Percentiles rank a stretch among this genome's conserved stretches.
Conservation (phyloP, 2,113 vertebrate genomes). For the Toxotes chatareus region DNA sequence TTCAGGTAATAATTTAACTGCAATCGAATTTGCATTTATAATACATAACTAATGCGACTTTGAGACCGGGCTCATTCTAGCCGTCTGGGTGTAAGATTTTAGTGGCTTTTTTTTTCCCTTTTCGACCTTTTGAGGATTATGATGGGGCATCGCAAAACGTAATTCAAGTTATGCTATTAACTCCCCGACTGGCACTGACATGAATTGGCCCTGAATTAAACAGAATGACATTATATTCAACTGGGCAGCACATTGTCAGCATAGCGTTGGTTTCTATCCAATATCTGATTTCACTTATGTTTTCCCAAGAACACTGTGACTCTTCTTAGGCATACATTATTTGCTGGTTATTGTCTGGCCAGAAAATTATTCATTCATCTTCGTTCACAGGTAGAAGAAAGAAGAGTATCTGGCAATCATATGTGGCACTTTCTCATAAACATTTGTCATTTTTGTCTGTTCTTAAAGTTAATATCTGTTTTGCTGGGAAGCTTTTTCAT, state of each 20-base stretch:
- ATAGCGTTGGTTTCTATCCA: background rate
- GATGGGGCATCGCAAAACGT: slow-evolving; percentile 29
- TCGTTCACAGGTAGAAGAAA: background rate
- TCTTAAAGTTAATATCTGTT: background rate
- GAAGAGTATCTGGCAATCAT: background rate
- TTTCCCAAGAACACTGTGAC: slow-evolving; percentile 13
- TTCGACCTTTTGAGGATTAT: slow-evolving; percentile 19
- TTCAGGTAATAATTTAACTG: slow-evolving; percentile 17
- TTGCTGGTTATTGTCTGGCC: background rate
- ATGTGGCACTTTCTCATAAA: background rate
- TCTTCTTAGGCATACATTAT: background rate
- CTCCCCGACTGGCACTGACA: slow-evolving; percentile 11
- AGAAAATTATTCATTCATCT: background rate
- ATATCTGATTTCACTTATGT: slow-evolving; percentile 7
- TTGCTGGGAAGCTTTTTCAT: background rate
- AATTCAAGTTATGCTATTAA: slow-evolving; percentile 46
- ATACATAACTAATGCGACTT: background rate
- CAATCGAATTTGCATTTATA: slow-evolving; percentile 25
- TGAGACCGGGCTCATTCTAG: background rate
- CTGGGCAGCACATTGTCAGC: slow-evolving; percentile 28
- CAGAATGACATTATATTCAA: slow-evolving; percentile 36
- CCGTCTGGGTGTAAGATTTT: slow-evolving; percentile 18
- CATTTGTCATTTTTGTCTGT: background rate
- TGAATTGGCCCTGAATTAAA: slow-evolving; percentile 35
- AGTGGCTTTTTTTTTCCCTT: background rate